Percentiles rank a stretch among this genome's conserved stretches.
Conservation (phyloP, 2,797 vertebrate species). For the Sparidentex hasta region DNA sequence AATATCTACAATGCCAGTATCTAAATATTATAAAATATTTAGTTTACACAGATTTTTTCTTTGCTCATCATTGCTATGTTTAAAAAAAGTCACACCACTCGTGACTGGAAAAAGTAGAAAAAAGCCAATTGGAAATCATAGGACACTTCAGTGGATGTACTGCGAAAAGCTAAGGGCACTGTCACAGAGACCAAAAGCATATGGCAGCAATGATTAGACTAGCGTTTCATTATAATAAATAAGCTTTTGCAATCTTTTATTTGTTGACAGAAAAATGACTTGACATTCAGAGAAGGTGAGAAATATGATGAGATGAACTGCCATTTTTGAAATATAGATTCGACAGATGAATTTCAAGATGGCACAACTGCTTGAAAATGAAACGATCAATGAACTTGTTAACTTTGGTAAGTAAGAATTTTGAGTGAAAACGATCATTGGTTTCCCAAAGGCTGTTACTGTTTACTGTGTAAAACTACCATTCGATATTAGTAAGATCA, state of each 20-base stretch:
- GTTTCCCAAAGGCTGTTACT: slow-evolving; percentile 50
- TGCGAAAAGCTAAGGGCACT: slow-evolving; percentile 33
- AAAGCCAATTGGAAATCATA: slow-evolving; percentile 67
- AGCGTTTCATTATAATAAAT: slow-evolving; percentile 45
- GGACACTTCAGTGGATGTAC: slow-evolving; percentile 62
- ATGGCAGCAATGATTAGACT: slow-evolving; percentile 40
- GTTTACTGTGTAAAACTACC: slow-evolving; percentile 35
- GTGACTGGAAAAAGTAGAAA: slow-evolving; percentile 50
- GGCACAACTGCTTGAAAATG: slow-evolving; percentile 40
- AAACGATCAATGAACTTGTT: slow-evolving; percentile 25
- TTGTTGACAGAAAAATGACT: slow-evolving; percentile 21
- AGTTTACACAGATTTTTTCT: slow-evolving; percentile 34
- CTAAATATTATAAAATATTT: slow-evolving; percentile 65
- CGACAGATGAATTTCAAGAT: slow-evolving; percentile 43
- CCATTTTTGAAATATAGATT: slow-evolving; percentile 26
- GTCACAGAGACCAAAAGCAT: slow-evolving; percentile 33
- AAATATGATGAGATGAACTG: slow-evolving; percentile 22
- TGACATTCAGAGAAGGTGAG: slow-evolving; percentile 59
- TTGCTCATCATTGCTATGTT: slow-evolving; percentile 36
- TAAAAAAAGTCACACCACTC: slow-evolving; percentile 43
- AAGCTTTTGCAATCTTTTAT: slow-evolving; percentile 38
- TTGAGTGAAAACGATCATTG: slow-evolving; percentile 47
- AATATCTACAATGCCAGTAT: slow-evolving; percentile 45
- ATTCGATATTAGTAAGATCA: slow-evolving; percentile 48
- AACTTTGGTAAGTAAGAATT: slow-evolving; percentile 65